Evolutionary conservation across 2,888 invertebrate genomes (phyloP), one percentile per base, ranked within the genome.

Genomic region (Unio delphinus): DNA sequence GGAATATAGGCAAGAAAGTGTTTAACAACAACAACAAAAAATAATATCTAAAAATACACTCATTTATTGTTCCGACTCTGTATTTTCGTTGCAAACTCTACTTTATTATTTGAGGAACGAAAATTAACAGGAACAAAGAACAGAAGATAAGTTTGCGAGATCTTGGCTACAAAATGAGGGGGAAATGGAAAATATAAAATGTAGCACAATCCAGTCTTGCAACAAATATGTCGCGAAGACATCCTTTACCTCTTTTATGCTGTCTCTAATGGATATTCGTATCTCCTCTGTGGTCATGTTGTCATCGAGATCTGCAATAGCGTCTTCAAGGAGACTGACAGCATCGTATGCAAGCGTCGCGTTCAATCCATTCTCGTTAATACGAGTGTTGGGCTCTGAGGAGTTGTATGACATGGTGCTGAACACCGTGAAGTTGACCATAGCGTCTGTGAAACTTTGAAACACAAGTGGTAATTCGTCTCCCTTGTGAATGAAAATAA

Each of bases 391-490:
- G 45, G 61, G 65, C 11, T 28, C 30, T 17, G 67, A 73, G 5
- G 79, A 67, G 70, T 80, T 74, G 66, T 72, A 80, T 0, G 79
- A 76, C 55, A 83, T 64, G n/a, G 83, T 57, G 34, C 81, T 76
- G 58, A 86, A 80, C 26, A 84, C 73, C 1, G 85, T 86, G 70
- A 84, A 86, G 69, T 86, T 86, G 58, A 83, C 78, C 23, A 81
- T 76, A 59, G 86, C 80, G 67, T 84, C 84, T 1, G 72, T 67
- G 70, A 80, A 84, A 8, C 61, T 64, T 11, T 65, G 65, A 68
- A 85, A 82, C 7, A 85, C 72, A 34, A 75, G 71, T 4, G 72
- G 69, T 8, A 84, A 69, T 26, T 82, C 77, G 67, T 82, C 80
- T 1, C 83, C 83, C 85, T 84, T 74, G 26, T 45, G 7, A 64